Conservation (phyloP, 2,113 vertebrate species). For the Amia ocellicauda region DNA sequence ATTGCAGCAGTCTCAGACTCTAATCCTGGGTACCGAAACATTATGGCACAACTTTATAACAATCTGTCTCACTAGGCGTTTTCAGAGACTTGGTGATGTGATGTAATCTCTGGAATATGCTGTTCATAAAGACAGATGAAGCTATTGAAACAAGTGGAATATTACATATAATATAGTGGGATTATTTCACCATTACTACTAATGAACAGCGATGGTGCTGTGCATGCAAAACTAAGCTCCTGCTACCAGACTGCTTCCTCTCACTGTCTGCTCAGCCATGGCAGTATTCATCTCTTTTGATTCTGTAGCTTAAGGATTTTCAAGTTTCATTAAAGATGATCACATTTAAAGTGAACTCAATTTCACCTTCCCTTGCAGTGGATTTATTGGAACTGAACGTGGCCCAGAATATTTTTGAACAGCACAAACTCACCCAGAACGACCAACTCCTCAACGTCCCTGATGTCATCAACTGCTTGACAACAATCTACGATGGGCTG, state of each 20-base stretch:
- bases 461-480: slow-evolving; percentile 90
- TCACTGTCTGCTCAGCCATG: not conserved
- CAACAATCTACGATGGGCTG: slow-evolving; percentile 85
- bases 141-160: not conserved
- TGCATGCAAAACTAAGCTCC: not conserved
- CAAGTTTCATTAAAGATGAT: not conserved
- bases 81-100: too few relatives aligned
- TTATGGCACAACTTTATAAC: too few relatives aligned
- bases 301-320: too few relatives aligned
- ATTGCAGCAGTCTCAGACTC: too few relatives aligned
- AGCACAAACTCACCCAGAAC: slow-evolving; percentile 87
- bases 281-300: too few relatives aligned
- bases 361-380: slow-evolving; percentile 61
- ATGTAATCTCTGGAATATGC: too few relatives aligned
- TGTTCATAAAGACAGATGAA: too few relatives aligned
- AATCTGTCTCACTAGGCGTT: too few relatives aligned
- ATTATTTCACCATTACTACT: not conserved
- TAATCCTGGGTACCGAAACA: too few relatives aligned
- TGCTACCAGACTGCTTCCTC: not conserved
- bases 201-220: not conserved
- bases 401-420: slow-evolving; percentile 84
- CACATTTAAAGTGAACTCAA: too few relatives aligned
- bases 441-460: slow-evolving; percentile 82
- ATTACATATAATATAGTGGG: not conserved
- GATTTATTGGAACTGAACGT: slow-evolving; percentile 87